These are phyloP conservation scores for Neodiprion lecontei DNA, from an alignment of 1,140 invertebrate genomes.

Conservation along the genomic window DNA sequence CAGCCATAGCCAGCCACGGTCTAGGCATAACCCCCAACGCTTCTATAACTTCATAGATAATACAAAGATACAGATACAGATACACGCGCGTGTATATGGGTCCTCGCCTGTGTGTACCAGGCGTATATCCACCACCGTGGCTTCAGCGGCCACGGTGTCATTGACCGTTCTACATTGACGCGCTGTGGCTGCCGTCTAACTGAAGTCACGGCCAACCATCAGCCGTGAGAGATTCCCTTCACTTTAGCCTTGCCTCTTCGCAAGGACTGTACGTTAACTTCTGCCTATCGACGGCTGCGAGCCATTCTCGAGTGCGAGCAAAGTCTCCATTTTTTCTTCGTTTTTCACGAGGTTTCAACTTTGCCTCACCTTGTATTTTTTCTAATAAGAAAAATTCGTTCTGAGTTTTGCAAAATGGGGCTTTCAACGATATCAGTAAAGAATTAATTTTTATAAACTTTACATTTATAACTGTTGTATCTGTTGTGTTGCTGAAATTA, in stretches of 20 bases:
- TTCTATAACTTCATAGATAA: background rate
- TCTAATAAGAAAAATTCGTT: too few relatives aligned
- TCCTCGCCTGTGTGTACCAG: constrained; percentile 39
- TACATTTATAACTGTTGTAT: too few relatives aligned
- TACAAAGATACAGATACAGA: background rate
- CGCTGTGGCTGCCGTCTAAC: constrained; percentile 57
- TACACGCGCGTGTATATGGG: background rate
- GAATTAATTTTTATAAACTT: too few relatives aligned
- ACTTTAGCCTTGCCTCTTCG: constrained; percentile 13
- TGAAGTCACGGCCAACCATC: constrained; percentile 61
- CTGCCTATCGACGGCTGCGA: too few relatives aligned
- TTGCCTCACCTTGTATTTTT: too few relatives aligned
- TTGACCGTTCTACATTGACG: constrained; percentile 64
- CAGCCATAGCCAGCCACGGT: background rate
- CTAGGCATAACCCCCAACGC: background rate
- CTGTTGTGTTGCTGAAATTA: too few relatives aligned
- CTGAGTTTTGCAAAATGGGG: too few relatives aligned
- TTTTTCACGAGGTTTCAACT: too few relatives aligned
- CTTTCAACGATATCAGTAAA: too few relatives aligned
- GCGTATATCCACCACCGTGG: constrained; percentile 24
- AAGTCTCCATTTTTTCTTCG: too few relatives aligned
- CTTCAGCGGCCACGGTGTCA: constrained; percentile 50
- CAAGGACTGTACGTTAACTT: too few relatives aligned
- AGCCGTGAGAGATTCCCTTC: constrained; percentile 56
- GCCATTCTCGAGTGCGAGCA: too few relatives aligned